Conservation (phyloP, 2,888 invertebrate species). For the Drosophila putrida region DNA sequence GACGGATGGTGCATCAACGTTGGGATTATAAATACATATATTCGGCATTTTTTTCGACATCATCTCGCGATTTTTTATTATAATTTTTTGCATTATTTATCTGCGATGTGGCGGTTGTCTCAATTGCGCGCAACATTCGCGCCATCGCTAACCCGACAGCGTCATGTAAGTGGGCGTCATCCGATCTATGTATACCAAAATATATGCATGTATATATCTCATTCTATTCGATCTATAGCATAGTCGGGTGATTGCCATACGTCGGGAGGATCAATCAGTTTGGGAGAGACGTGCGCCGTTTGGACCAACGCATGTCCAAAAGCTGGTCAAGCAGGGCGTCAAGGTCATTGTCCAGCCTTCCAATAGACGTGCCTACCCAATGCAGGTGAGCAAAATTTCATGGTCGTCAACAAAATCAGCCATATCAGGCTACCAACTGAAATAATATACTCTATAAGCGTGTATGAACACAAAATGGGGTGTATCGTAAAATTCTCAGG, state of each 20-base stretch:
- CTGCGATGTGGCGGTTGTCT: conserved; percentile 79
- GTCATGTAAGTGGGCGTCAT: conserved; percentile 79
- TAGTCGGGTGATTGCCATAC: conserved; percentile 92
- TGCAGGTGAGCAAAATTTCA: conserved; percentile 89
- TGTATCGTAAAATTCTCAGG: conserved; percentile 59
- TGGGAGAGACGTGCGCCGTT: conserved; percentile 98
- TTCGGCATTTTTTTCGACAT: conserved; percentile 1
- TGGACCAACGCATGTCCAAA: conserved; percentile 95
- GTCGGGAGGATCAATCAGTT: conserved; percentile 96
- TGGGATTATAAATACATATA: conserved; percentile 13
- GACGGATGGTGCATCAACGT: conserved; percentile 65
- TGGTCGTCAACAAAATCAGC: neutral
- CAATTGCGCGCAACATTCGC: conserved; percentile 74
- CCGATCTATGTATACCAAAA: neutral
- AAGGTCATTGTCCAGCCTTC: conserved; percentile 99
- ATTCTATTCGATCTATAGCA: conserved; percentile 82
- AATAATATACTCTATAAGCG: neutral
- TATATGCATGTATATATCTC: neutral
- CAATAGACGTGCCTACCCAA: conserved; percentile 98
- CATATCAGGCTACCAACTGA: neutral
- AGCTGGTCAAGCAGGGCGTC: conserved; percentile 94
- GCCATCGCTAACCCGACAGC: conserved; percentile 74
- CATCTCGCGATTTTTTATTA: conserved; percentile 3
- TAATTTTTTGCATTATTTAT: conserved; percentile 8
- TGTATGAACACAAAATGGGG: neutral